Percentiles rank a stretch among this genome's conserved stretches.
Conservation (phyloP, 1,140 invertebrate genomes). For the Eumeta japonica region DNA sequence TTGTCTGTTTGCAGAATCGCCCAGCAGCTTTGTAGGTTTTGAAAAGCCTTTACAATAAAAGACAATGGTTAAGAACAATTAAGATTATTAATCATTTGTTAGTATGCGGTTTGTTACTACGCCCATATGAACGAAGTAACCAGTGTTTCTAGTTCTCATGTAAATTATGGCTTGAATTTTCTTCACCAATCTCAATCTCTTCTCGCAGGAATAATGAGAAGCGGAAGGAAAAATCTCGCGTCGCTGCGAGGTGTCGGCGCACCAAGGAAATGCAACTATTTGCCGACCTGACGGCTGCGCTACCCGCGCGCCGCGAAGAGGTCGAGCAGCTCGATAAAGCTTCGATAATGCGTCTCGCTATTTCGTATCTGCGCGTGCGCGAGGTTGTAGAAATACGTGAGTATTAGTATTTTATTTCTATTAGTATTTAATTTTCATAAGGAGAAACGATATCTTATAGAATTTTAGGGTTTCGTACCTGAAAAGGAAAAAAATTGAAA, state of each 20-base stretch:
- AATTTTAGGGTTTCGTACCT: slow-evolving; percentile 2
- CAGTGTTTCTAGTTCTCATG: too few relatives aligned
- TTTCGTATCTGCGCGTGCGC: slow-evolving; percentile 84
- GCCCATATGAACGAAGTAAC: too few relatives aligned
- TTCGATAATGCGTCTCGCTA: slow-evolving; percentile 91
- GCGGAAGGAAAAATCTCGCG: slow-evolving; percentile 93
- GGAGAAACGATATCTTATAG: not conserved
- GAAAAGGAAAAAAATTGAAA: too few relatives aligned
- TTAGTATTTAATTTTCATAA: slow-evolving; percentile 2
- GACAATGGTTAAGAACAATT: too few relatives aligned
- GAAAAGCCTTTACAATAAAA: too few relatives aligned
- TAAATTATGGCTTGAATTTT: too few relatives aligned
- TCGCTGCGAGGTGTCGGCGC: slow-evolving; percentile 88
- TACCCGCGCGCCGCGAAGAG: slow-evolving; percentile 77
- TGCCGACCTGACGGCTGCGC: slow-evolving; percentile 75
- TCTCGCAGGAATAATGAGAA: slow-evolving; percentile 94
- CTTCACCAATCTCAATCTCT: too few relatives aligned
- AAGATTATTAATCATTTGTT: too few relatives aligned
- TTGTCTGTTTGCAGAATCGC: too few relatives aligned
- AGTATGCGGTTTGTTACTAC: too few relatives aligned
- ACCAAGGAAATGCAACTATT: slow-evolving; percentile 95
- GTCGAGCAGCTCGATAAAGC: slow-evolving; percentile 90
- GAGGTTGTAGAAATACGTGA: slow-evolving; percentile 78
- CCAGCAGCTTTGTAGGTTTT: too few relatives aligned
- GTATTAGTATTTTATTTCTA: slow-evolving; percentile 28